These are phyloP conservation scores for Drosophila mimica DNA, from an alignment of 2,888 invertebrate genomes.

Conservation along the genomic window DNA sequence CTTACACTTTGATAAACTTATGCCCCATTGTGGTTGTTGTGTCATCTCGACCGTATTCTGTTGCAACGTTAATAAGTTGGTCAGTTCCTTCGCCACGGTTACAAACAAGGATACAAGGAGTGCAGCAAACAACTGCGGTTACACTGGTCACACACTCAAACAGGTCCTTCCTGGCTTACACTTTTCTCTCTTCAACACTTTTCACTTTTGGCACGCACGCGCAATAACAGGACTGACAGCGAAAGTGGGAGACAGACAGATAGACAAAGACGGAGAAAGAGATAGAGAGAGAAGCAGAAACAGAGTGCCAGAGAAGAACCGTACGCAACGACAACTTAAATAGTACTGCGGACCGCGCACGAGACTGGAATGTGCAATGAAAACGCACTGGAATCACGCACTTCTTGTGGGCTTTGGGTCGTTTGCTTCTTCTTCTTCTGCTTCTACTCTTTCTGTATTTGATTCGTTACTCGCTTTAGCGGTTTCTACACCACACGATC, in stretches of 20 bases:
- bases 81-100: conserved; percentile 73
- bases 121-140: conserved; percentile 4
- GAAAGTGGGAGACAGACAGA: conserved; percentile 14
- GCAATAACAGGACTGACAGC: conserved; percentile 40
- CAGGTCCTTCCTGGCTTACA: conserved; percentile 34
- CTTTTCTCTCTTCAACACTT: conserved; percentile 17
- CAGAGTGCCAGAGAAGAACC: conserved; percentile 33
- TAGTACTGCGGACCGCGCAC: conserved; percentile 44
- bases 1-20: conserved; percentile 83
- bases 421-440: conserved; percentile 16
- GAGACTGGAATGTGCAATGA: conserved; percentile 45
- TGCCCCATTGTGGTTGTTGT: conserved; percentile 83
- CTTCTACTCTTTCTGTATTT: conserved; percentile 12
- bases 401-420: conserved; percentile 39
- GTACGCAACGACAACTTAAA: conserved; percentile 52
- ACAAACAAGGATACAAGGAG: conserved; percentile 26
- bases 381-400: conserved; percentile 52
- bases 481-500: conserved; percentile 61
- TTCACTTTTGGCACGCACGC: conserved; percentile 51
- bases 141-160: conserved; percentile 16
- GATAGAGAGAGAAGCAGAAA: background rate
- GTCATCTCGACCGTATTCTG: conserved; percentile 73
- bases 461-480: conserved; percentile 35
- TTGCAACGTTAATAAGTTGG: conserved; percentile 64
- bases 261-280: background rate